phyloP scores from a whole-genome alignment of 1,140 invertebrate species.

The Pemphigus obesinymphae region DNA sequence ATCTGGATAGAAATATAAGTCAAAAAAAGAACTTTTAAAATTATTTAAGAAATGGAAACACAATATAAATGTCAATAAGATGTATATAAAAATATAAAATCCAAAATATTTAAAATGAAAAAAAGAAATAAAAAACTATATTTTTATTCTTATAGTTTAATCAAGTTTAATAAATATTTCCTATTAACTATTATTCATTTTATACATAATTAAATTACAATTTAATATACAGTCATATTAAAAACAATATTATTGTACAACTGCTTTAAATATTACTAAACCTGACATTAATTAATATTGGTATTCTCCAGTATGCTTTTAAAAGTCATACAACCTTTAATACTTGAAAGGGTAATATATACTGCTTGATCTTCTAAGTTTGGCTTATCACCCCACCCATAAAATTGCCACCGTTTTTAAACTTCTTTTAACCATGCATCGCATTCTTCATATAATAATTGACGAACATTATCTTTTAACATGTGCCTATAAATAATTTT shows the following conservation, averaged over 20 bases:
- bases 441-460: slow-evolving; percentile 84
- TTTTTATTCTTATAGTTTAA: too few relatives aligned
- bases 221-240: too few relatives aligned
- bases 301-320: slow-evolving; percentile 75
- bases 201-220: too few relatives aligned
- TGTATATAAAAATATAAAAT: too few relatives aligned
- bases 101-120: too few relatives aligned
- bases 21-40: too few relatives aligned
- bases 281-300: slow-evolving; percentile 61
- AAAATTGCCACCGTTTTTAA: slow-evolving; percentile 65
- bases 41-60: too few relatives aligned
- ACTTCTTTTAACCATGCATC: slow-evolving; percentile 73
- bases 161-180: too few relatives aligned
- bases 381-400: slow-evolving; percentile 79
- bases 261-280: slow-evolving; percentile 54
- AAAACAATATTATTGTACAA: slow-evolving; percentile 55
- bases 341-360: slow-evolving; percentile 88
- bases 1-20: too few relatives aligned
- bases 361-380: slow-evolving; percentile 91
- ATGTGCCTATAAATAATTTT: slow-evolving; percentile 66
- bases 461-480: slow-evolving; percentile 81
- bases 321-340: slow-evolving; percentile 92
- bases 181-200: too few relatives aligned
- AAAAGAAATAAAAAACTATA: too few relatives aligned
- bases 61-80: too few relatives aligned